Evolutionary conservation across 2,113 vertebrate genomes (phyloP).

Genomic region (human (Homo sapiens)): GRCh38 chr18:37308501-37309000

Average conservation of each 20-base stretch:
- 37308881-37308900: neutral
- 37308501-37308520: neutral
- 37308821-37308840: neutral
- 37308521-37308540: neutral
- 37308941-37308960: neutral
- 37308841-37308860: neutral
- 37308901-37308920: neutral
- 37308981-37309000: neutral
- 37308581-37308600: neutral
- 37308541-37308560: neutral
- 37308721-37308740: neutral
- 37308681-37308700: neutral
- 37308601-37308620: neutral
- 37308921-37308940: neutral
- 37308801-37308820: neutral
- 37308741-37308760: neutral
- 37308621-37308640: neutral
- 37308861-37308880: neutral
- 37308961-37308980: neutral
- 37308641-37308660: neutral
- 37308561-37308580: neutral
- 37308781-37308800: neutral
- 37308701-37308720: neutral
- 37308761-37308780: neutral
- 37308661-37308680: neutral